Conservation (phyloP, 1,140 invertebrate genomes). For the Aradophagus sp. region DNA sequence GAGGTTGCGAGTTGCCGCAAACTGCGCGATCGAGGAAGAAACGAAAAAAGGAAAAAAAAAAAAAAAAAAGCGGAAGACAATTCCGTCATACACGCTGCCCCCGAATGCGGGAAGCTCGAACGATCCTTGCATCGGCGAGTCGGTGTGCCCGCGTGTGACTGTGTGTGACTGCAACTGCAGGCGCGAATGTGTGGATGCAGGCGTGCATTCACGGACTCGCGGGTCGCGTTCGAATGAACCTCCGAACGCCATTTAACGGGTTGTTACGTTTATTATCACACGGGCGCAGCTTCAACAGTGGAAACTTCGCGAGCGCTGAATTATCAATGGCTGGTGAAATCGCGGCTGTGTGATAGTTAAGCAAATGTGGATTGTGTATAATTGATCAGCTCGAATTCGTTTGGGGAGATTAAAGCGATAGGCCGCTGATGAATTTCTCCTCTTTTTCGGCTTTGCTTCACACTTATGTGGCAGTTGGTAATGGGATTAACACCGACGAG, state of each 20-base stretch:
- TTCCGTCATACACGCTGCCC: constrained; percentile 4
- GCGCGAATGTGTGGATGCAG: neutral
- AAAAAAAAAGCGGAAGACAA: constrained; percentile 18
- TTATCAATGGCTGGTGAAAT: constrained; percentile 18
- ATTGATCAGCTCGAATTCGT: constrained; percentile 8
- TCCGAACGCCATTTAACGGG: constrained; percentile 20
- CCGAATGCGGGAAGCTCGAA: constrained; percentile 15
- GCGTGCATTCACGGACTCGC: constrained; percentile 1
- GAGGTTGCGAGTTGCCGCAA: constrained; percentile 17
- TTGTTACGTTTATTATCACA: constrained; percentile 36
- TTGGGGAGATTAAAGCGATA: neutral
- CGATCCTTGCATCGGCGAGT: constrained; percentile 6
- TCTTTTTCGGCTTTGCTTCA: no score
- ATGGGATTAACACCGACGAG: no score
- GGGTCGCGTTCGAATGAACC: constrained; percentile 8
- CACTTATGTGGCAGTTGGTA: no score
- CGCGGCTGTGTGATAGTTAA: constrained; percentile 2
- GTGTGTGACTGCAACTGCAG: neutral
- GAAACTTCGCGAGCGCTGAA: constrained; percentile 9
- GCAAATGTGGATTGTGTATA: constrained; percentile 8
- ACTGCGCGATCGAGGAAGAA: constrained; percentile 6
- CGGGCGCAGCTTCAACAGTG: constrained; percentile 14
- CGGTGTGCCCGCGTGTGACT: neutral
- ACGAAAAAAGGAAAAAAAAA: no score
- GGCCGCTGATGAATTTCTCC: no score